Evolutionary conservation across 2,888 invertebrate species (phyloP).

Genomic region (Beris morrisii): DNA sequence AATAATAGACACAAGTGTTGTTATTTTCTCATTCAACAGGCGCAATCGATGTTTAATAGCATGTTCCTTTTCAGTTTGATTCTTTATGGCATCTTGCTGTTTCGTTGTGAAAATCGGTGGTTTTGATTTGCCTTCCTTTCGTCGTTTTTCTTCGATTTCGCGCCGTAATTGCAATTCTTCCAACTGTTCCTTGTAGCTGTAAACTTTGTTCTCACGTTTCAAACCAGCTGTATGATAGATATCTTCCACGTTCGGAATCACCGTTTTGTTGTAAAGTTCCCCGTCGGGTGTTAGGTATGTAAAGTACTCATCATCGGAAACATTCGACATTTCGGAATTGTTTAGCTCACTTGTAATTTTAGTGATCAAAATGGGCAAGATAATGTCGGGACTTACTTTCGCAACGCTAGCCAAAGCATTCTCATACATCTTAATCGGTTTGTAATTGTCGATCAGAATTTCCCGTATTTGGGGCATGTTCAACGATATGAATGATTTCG

Average conservation of each 20-base stretch:
- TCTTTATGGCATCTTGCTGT: conserved; percentile 88
- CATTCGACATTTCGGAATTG: conserved; percentile 67
- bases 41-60: conserved; percentile 71
- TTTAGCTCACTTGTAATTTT: conserved; percentile 64
- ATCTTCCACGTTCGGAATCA: conserved; percentile 61
- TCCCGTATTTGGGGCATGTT: conserved; percentile 63
- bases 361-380: conserved; percentile 67
- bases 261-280: conserved; percentile 86
- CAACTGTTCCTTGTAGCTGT: conserved; percentile 94
- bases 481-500: conserved; percentile 62
- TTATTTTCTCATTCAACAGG: conserved; percentile 58
- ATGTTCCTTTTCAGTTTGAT: conserved; percentile 83
- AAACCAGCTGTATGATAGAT: conserved; percentile 61
- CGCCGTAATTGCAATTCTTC: conserved; percentile 91
- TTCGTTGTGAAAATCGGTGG: conserved; percentile 77
- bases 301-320: conserved; percentile 79
- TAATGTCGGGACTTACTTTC: conserved; percentile 64
- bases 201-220: conserved; percentile 93
- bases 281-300: conserved; percentile 85
- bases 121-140: conserved; percentile 75
- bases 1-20: conserved; percentile 48
- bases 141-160: conserved; percentile 87
- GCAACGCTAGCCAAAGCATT: conserved; percentile 75
- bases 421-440: conserved; percentile 61
- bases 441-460: conserved; percentile 64